Evolutionary conservation across 2,113 vertebrate species (phyloP), one percentile per base, ranked within the genome.

Genomic region (Entosphenus tridentatus): DNA sequence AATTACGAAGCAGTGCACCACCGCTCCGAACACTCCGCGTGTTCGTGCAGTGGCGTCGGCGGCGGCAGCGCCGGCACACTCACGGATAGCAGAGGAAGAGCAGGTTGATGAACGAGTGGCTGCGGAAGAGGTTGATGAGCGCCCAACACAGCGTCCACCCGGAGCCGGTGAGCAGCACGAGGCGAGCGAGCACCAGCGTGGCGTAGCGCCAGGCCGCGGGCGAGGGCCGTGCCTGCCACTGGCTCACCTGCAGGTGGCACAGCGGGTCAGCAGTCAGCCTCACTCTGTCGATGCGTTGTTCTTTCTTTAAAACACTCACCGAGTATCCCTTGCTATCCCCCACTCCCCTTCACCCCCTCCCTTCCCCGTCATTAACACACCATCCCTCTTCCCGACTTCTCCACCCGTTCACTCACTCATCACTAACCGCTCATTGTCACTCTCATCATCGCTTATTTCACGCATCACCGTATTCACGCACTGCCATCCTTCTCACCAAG

Each of bases 1-100:
- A 39, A 39, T 39, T 39, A 5, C 5, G 39, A 39, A 39, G 39
- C 39, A 39, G 39, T 39, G 39, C 39, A 39, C 39, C 39, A 39
- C 39, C 39, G 39, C 39, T 39, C 39, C 39, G 39, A 6, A 39
- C 39, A 7, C 39, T 39, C 39, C 39, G 6, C 39, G 6, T 39
- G 39, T 39, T 39, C 5, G 39, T 39, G 39, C 21, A 21, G 21
- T 21, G 21, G 21, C 3, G 18, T 2, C 18, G 18, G 18, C 18
- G 18, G 18, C 21, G 21, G 21, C 21, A 3, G 21, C 21, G 3
- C 21, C 21, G 21, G 21, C 21, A 21, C 21, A 90, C 93, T 95
- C 79, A 98, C 93, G 93, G 93, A 77, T 98, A 98, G 76, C 93
- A 90, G 75, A 98, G 82, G 80, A 98, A 98, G 71, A 98, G 87